Evolutionary conservation across 2,797 vertebrate genomes (phyloP), one percentile per base, ranked within the genome.

Genomic region (Momotus momota): DNA sequence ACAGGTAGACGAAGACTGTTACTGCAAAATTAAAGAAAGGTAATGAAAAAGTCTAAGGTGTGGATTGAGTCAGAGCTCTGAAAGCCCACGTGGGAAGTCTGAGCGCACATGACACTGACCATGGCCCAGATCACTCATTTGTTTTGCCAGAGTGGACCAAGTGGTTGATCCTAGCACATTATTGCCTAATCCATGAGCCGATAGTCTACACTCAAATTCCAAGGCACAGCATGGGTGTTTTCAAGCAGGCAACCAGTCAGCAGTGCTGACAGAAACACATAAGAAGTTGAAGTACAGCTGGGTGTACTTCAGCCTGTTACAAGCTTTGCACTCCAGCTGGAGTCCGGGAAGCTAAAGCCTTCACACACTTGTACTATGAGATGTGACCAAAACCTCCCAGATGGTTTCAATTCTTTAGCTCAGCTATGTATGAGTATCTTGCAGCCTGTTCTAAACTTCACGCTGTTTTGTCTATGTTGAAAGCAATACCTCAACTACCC

Each of bases 111-210:
- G 9, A 21, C 12, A 73, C 16, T 41, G 38, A 22, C 9, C 26
- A 48, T 0, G 0, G 20, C 4, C 19, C 40, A 13, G n/a, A 2
- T 22, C 10, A 5, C 45, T 29, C 3, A 29, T n/a, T 41, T 60
- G 0, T 62, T 84, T n/a, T 45, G 23, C 35, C 74, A 7, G 4
- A 51, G 20, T 0, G 1, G 51, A 60, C 52, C 27, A 52, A 77
- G 71, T 6, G 18, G 61, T 40, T 58, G 61, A 86, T 13, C 9
- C 52, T 18, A 78, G 35, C 52, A 70, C 27, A 16, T 17, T 2
- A 14, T 4, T 54, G 57, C 35, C 67, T 43, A 41, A 66, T 7
- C n/a, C 26, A 70, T 7, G 26, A 74, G 55, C 40, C 80, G 12
- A 22, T 7, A 66, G 9, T 12, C 58, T 31, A 19, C 25, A 43